phyloP scores from a whole-genome alignment of 2,113 vertebrate species.

The Ptilonorhynchus violaceus region DNA sequence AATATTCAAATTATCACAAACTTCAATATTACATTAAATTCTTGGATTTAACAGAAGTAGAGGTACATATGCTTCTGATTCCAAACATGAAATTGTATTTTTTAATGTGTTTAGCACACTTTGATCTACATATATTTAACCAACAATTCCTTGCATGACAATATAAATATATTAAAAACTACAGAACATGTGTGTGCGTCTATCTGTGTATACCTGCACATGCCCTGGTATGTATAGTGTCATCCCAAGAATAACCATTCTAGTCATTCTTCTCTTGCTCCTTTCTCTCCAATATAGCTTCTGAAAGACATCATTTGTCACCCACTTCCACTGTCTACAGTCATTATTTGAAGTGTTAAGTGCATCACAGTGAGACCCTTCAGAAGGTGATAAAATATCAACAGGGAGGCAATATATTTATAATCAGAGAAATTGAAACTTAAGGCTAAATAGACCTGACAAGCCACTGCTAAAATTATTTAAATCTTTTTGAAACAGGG shows the following conservation, averaged over 20 bases:
- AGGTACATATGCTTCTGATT: background rate
- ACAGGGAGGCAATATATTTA: background rate
- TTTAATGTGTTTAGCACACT: background rate
- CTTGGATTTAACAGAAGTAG: background rate
- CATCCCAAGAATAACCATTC: background rate
- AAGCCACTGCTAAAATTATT: background rate
- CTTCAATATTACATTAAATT: background rate
- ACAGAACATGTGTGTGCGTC: background rate
- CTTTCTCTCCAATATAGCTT: background rate
- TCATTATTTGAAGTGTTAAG: background rate
- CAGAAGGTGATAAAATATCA: background rate
- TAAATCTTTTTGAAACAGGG: background rate
- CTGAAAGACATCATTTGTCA: background rate
- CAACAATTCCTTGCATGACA: background rate
- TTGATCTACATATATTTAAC: background rate
- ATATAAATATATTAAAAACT: background rate
- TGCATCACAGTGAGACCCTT: background rate
- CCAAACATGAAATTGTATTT: background rate
- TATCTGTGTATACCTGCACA: background rate
- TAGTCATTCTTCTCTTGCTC: background rate
- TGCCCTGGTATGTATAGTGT: background rate
- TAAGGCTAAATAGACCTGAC: background rate
- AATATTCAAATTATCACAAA: background rate
- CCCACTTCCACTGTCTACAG: background rate
- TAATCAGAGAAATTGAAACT: background rate